A percentile compares a stretch with the other conserved stretches of the same genome.
phyloP scores from a whole-genome alignment of 1,140 invertebrate species.

The Grapholita molesta region DNA sequence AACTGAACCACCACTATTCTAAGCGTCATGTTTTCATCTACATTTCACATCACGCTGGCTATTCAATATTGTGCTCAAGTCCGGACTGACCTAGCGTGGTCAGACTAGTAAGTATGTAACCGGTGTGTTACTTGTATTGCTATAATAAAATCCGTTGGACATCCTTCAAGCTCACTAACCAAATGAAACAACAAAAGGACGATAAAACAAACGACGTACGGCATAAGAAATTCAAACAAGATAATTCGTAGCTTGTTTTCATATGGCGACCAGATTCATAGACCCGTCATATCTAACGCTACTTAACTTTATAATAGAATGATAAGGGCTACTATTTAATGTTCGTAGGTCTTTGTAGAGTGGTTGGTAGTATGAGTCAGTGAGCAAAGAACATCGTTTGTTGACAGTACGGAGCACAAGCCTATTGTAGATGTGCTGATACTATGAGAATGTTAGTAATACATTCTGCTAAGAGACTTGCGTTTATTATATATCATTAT shows the following conservation, averaged over 20 bases:
- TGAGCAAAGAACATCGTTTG: neutral
- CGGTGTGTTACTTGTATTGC: neutral
- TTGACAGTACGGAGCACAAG: conserved; percentile 6
- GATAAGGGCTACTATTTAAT: neutral
- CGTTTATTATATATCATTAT: neutral
- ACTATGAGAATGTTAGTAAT: neutral
- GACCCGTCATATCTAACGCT: neutral
- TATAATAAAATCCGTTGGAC: neutral
- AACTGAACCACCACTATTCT: too few relatives aligned
- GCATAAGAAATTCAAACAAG: conserved; percentile 12
- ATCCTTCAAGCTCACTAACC: neutral
- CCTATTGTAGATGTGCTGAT: neutral
- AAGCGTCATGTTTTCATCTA: too few relatives aligned
- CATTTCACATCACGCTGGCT: too few relatives aligned
- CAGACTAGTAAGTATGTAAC: neutral
- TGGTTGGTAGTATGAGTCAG: conserved; percentile 1
- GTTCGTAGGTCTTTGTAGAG: neutral
- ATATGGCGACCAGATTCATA: neutral
- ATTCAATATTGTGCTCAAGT: too few relatives aligned
- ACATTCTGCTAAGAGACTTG: neutral
- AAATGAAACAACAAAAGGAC: neutral
- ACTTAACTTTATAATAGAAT: neutral
- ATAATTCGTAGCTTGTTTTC: conserved; percentile 12
- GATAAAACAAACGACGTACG: neutral
- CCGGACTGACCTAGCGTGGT: too few relatives aligned